Base-by-base conservation (phyloP, 2,797 vertebrate genomes). In the Taenioides sp. region DNA sequence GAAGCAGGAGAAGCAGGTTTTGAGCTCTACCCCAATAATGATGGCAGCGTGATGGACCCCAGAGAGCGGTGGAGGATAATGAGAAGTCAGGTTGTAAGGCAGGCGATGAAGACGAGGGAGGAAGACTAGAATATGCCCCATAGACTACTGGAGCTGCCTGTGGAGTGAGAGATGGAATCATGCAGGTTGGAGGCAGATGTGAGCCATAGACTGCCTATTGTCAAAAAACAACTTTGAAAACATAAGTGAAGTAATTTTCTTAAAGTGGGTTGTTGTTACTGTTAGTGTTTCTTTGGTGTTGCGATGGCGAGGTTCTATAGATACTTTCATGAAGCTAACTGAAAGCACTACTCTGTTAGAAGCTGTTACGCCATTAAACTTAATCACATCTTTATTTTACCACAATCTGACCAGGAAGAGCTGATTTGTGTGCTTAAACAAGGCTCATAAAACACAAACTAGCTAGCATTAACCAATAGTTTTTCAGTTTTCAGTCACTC, bases 61-160 rank as follows among this genome's bases (percentile, higher is more conserved):
- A n/a, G 77, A 80, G 79, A 83, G 57, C 31, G 40, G 40, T 75
- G 74, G 61, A 28, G 31, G 49, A 65, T 74, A 80, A 81, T 81
- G 78, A 83, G 76, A 80, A 76, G 3, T 70, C 78, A 65, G 77
- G 72, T 40, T 84, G 71, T 79, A 72, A 83, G 75, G 57, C 61
- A 18, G 3, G 70, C 74, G 76, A 80, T 86, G 73, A 87, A 82
- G 77, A 25, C 22, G 28, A 20, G 52, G 69, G 64, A 70, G 76
- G 75, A 81, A 75, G 70, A 68, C 71, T 74, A 75, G 83, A 77
- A 69, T 52, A n/a, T 67, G 72, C 63, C 1, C 58, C 47, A 14
- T 67, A 81, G 82, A 62, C 76, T 72, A 74, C 57, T 75, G n/a
- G 14, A 6, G 5, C 16, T 14, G 77, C 60, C 31, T 58, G 55